These are phyloP conservation scores for Latrodectus geometricus DNA, from an alignment of 1,140 invertebrate species.

Conservation along the genomic window DNA sequence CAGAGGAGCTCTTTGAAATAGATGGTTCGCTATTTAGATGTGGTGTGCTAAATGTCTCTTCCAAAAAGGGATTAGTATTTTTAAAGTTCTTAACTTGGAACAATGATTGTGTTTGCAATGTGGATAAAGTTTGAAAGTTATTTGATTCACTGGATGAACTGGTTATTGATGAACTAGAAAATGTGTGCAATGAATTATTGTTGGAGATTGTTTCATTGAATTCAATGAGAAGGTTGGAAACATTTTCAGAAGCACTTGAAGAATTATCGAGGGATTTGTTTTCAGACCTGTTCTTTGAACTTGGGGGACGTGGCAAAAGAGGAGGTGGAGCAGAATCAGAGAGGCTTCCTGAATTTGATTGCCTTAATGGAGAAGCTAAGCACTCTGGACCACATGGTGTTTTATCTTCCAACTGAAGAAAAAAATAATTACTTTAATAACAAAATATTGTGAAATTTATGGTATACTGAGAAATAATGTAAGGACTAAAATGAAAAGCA, in stretches of 20 bases:
- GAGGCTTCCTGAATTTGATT: not conserved
- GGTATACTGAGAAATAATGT: too few species aligned
- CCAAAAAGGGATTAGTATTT: slow-evolving; percentile 35
- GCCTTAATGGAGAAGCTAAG: slow-evolving; percentile 15
- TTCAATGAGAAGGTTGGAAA: slow-evolving; percentile 25
- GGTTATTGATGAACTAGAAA: not conserved
- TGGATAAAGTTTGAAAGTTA: not conserved
- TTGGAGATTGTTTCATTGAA: not conserved
- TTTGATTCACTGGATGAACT: not conserved
- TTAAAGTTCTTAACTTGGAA: not conserved
- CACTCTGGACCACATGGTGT: slow-evolving; percentile 42
- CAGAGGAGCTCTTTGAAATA: slow-evolving; percentile 22
- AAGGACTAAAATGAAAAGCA: too few species aligned
- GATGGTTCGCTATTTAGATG: not conserved
- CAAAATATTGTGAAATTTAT: too few species aligned
- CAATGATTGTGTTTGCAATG: not conserved
- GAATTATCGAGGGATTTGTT: not conserved
- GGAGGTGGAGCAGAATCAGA: slow-evolving; percentile 30
- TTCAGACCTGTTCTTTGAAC: not conserved
- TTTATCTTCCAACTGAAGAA: slow-evolving; percentile 13
- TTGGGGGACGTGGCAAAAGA: slow-evolving; percentile 32
- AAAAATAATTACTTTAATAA: not conserved
- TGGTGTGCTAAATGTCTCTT: not conserved
- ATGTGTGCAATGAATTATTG: not conserved
- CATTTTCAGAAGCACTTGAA: not conserved